phyloP scores from a whole-genome alignment of 2,888 invertebrate species.

The Netelia inedita region DNA sequence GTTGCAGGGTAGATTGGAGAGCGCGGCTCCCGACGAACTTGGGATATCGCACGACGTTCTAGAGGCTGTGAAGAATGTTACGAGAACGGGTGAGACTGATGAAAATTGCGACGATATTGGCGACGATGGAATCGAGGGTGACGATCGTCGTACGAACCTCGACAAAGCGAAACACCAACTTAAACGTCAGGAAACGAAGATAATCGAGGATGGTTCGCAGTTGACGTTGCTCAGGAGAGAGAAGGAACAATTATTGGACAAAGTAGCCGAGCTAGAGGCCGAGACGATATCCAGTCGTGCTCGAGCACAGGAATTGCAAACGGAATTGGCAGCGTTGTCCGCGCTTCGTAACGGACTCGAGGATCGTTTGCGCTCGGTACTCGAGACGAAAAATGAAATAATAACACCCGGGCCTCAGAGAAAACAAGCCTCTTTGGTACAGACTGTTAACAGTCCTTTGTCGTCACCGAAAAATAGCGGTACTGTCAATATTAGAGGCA shows the following conservation, averaged over 20 bases:
- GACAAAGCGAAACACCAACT: slow-evolving; percentile 65
- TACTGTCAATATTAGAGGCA: slow-evolving; percentile 75
- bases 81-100: slow-evolving; percentile 61
- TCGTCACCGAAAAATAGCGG: slow-evolving; percentile 76
- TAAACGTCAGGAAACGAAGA: slow-evolving; percentile 71
- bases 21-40: slow-evolving; percentile 81
- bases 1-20: slow-evolving; percentile 86
- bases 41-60: slow-evolving; percentile 82
- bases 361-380: slow-evolving; percentile 81
- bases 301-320: slow-evolving; percentile 89
- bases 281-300: slow-evolving; percentile 90
- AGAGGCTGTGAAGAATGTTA: slow-evolving; percentile 81
- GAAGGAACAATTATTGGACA: slow-evolving; percentile 91
- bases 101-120: slow-evolving; percentile 74
- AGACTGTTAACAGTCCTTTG: slow-evolving; percentile 66
- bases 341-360: slow-evolving; percentile 83
- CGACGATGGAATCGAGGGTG: slow-evolving; percentile 74
- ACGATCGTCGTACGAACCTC: background rate
- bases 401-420: slow-evolving; percentile 79
- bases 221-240: slow-evolving; percentile 89
- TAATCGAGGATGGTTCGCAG: slow-evolving; percentile 85
- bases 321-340: slow-evolving; percentile 88
- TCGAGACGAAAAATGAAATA: slow-evolving; percentile 74
- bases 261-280: slow-evolving; percentile 92
- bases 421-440: slow-evolving; percentile 75